Evolutionary conservation across 2,888 invertebrate species (phyloP).

Genomic region (Notodonta ziczac): DNA sequence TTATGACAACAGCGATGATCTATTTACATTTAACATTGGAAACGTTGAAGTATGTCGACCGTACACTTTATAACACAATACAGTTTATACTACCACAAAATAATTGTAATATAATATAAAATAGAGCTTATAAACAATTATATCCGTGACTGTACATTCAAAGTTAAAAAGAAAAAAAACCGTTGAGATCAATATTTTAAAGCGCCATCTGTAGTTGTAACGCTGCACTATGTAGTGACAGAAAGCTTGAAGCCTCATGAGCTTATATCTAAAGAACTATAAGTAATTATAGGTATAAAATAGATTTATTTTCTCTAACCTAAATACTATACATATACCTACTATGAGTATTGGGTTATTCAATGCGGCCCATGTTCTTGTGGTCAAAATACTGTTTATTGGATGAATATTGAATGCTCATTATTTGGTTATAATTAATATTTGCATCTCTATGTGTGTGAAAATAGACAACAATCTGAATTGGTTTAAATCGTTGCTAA

Average conservation of each 20-base stretch:
- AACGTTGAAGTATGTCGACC: slow-evolving; percentile 71
- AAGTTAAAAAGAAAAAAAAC: neutral
- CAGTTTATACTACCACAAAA: neutral
- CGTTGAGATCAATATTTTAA: slow-evolving; percentile 6
- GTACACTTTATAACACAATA: slow-evolving; percentile 19
- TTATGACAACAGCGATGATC: slow-evolving; percentile 57
- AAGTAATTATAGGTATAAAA: slow-evolving; percentile 70
- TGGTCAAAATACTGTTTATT: neutral
- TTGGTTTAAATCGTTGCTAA: too few species aligned
- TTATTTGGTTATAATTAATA: too few species aligned
- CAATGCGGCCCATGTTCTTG: neutral
- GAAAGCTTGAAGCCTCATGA: slow-evolving; percentile 60
- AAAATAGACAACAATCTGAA: neutral
- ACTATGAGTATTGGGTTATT: slow-evolving; percentile 61
- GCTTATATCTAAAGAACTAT: slow-evolving; percentile 53
- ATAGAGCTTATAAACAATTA: neutral
- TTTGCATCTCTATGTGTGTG: neutral
- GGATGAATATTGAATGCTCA: neutral
- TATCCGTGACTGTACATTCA: neutral
- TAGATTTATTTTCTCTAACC: slow-evolving; percentile 75
- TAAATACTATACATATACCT: slow-evolving; percentile 65
- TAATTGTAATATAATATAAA: neutral
- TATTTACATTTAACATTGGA: slow-evolving; percentile 65
- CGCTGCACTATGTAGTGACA: slow-evolving; percentile 35
- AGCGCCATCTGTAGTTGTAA: slow-evolving; percentile 5